These are phyloP conservation scores for Tursiops truncatus DNA, from an alignment of 2,113 vertebrate genomes.

Conservation along the genomic window DNA sequence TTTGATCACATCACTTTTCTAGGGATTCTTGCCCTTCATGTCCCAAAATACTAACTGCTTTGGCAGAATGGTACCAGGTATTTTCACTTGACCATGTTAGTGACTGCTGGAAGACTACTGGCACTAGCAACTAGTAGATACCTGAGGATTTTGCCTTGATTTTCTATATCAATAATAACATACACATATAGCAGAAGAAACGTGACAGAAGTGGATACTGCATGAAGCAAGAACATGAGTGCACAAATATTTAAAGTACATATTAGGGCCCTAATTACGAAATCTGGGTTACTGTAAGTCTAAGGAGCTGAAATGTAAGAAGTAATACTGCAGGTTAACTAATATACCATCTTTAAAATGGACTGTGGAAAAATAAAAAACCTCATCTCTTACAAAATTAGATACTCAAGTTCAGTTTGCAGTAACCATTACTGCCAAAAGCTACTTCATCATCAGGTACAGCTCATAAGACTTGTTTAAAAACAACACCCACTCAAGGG, in stretches of 20 bases:
- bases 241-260: slow-evolving; percentile 32
- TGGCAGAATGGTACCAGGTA: neutral
- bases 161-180: neutral
- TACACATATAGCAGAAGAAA: neutral
- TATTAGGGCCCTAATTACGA: neutral
- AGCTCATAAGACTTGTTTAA: slow-evolving; percentile 39
- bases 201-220: neutral
- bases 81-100: slow-evolving; percentile 16
- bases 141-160: slow-evolving; percentile 8
- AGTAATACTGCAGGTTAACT: neutral
- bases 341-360: slow-evolving; percentile 33
- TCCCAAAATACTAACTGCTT: slow-evolving; percentile 37
- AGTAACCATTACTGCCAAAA: slow-evolving; percentile 42
- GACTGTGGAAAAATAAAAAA: neutral
- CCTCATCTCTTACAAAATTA: slow-evolving; percentile 2
- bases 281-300: neutral
- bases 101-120: neutral
- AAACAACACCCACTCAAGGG: slow-evolving; percentile 52
- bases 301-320: slow-evolving; percentile 37
- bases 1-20: slow-evolving; percentile 32
- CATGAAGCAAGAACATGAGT: slow-evolving; percentile 4
- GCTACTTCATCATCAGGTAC: slow-evolving; percentile 23
- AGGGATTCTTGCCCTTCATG: neutral
- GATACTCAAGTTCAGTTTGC: slow-evolving; percentile 13
- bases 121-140: slow-evolving; percentile 22